These are phyloP conservation scores for Dryocosmus kuriphilus DNA, from an alignment of 2,888 invertebrate species.

Conservation along the genomic window DNA sequence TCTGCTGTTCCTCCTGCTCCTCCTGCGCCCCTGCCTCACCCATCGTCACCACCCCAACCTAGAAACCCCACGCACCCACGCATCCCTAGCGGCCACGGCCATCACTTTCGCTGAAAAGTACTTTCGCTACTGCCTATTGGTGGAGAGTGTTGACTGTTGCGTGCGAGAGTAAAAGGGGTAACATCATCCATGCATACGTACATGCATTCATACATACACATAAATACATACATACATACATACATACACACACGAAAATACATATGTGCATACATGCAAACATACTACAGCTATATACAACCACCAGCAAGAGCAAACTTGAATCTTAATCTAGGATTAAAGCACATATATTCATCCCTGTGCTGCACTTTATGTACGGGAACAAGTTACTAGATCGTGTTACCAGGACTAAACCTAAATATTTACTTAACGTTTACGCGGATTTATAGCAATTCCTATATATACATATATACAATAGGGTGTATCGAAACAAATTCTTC, in stretches of 20 bases:
- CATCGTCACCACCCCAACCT: conserved; percentile 38
- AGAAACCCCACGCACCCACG: conserved; percentile 55
- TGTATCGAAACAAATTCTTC: too few species aligned
- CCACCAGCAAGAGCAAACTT: not conserved
- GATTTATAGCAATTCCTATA: too few species aligned
- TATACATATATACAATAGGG: too few species aligned
- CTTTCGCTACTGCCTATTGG: conserved; percentile 57
- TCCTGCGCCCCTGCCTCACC: conserved; percentile 42
- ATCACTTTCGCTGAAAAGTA: conserved; percentile 71
- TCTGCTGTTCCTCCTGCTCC: conserved; percentile 18
- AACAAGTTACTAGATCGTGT: too few species aligned
- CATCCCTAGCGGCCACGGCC: conserved; percentile 61
- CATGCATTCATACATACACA: conserved; percentile 3
- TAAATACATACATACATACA: too few species aligned
- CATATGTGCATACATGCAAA: conserved; percentile 6
- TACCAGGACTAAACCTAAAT: too few species aligned
- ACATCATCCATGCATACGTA: conserved; percentile 31
- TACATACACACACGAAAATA: too few species aligned
- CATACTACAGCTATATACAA: not conserved
- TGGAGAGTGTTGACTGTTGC: too few species aligned
- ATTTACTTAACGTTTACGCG: too few species aligned
- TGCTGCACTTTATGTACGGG: not conserved
- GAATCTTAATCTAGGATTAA: conserved; percentile 3
- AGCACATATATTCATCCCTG: conserved; percentile 20
- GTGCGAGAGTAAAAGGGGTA: conserved; percentile 60